Base-by-base conservation (phyloP, 2,888 invertebrate genomes). In the Monochamus alternatus region DNA sequence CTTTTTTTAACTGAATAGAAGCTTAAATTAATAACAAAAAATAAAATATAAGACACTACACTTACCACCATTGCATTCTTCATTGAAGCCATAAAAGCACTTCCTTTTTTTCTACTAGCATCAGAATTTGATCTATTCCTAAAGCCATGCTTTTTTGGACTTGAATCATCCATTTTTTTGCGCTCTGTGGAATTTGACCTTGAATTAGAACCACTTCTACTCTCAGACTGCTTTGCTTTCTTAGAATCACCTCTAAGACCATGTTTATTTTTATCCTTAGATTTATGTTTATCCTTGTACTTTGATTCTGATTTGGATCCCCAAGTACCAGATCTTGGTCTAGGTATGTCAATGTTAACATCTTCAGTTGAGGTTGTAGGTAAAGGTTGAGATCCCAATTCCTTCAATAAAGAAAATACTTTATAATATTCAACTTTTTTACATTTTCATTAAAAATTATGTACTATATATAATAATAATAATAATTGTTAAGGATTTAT, bases 81-180 rank as follows among this genome's bases (percentile, higher is more conserved):
- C 92, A 97, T 94, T 86, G 96, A 95, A 80, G 95, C 92, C 92
- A 97, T 96, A 86, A 97, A 93, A 77, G 94, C 91, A 81, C 91
- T 90, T 76, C 91, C 91, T 80, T 91, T 91, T 81, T 90, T 89
- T 87, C 91, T 91, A 80, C 90, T 91, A 74, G 95, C 95, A 88
- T 95, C 95, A 47, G 94, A 94, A 87, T 95, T 94, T 80, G 94
- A 94, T 77, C 95, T 91, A 66, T 93, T 94, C 81, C 95, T 90
- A 87, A 96, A 95, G 8, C 94, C 94, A 76, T 94, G 91, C 30
- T 94, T 92, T 75, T 88, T 88, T 8, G 89, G 89, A 78, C 89
- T 89, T 9, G 76, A 67, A 31, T 87, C 87, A 30, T 86, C 86
- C 5, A 87, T 87, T 77, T 87, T 87, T 77, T 88, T 80, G 47